phyloP scores from a whole-genome alignment of 2,113 vertebrate genomes.

The Chionodraco myersi region DNA sequence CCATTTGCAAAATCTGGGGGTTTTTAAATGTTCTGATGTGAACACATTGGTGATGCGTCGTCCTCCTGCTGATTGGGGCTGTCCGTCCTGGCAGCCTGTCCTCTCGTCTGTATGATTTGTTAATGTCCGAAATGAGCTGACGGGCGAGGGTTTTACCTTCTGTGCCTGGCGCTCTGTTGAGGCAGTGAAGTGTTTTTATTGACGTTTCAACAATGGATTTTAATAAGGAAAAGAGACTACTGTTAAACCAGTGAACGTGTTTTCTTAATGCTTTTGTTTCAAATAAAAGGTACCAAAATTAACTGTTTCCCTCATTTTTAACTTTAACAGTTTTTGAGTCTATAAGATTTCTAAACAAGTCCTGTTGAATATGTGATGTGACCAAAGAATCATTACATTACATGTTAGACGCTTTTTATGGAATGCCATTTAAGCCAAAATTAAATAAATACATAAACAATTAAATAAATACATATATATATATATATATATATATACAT shows the following conservation, averaged over 20 bases:
- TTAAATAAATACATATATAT: no score
- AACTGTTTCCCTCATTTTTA: not conserved
- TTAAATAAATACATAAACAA: no score
- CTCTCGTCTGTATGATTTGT: constrained; percentile 7
- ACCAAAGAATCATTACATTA: not conserved
- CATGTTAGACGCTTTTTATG: no score
- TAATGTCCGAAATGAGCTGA: constrained; percentile 13
- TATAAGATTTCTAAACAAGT: not conserved
- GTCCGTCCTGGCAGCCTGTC: not conserved
- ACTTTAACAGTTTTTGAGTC: not conserved
- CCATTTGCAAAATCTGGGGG: constrained; percentile 1
- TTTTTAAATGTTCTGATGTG: not conserved
- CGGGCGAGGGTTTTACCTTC: not conserved
- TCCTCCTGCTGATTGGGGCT: not conserved
- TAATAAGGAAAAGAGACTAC: constrained; percentile 63
- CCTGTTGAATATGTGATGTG: not conserved
- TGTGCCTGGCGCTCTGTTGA: constrained; percentile 47
- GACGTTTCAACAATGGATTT: constrained; percentile 66
- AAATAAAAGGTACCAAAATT: constrained; percentile 68
- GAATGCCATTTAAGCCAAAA: no score
- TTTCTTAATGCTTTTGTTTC: constrained; percentile 51
- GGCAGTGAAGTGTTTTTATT: constrained; percentile 61
- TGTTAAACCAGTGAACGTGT: constrained; percentile 47
- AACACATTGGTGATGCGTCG: constrained; percentile 30
- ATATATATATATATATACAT: no score